These are phyloP conservation scores for Craterocephalus amniculus DNA, from an alignment of 2,797 vertebrate genomes.

Conservation along the genomic window DNA sequence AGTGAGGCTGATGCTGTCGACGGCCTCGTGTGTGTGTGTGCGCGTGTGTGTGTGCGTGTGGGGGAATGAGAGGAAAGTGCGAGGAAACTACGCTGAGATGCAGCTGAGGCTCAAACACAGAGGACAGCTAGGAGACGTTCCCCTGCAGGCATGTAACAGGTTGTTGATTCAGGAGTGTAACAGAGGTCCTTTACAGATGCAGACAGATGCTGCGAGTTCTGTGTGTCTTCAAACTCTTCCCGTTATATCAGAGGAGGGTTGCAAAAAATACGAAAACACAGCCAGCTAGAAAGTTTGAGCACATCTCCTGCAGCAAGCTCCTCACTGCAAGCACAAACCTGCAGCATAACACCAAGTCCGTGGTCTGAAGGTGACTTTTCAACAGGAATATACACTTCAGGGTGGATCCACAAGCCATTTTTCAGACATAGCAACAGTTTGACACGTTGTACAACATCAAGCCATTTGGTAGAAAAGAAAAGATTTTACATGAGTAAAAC, in stretches of 20 bases:
- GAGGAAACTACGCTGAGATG: constrained; percentile 32
- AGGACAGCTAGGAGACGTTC: constrained; percentile 55
- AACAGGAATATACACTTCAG: constrained; percentile 67
- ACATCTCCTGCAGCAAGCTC: constrained; percentile 54
- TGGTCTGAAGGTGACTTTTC: constrained; percentile 46
- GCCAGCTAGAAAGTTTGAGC: constrained; percentile 48
- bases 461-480: constrained; percentile 6
- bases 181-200: constrained; percentile 62
- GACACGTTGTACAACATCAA: constrained; percentile 21
- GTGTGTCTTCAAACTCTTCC: constrained; percentile 50
- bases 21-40: constrained; percentile 35
- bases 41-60: constrained; percentile 36
- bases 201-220: constrained; percentile 45
- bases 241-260: constrained; percentile 50
- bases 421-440: constrained; percentile 21
- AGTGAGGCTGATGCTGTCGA: constrained; percentile 51
- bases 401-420: constrained; percentile 45
- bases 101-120: constrained; percentile 58
- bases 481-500: neutral
- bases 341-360: constrained; percentile 19
- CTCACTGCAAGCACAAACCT: constrained; percentile 5
- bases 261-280: constrained; percentile 20
- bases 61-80: constrained; percentile 38
- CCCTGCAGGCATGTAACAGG: constrained; percentile 63
- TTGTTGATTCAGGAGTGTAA: constrained; percentile 48